Evolutionary conservation across 2,888 invertebrate genomes (phyloP), one percentile per base, ranked within the genome.

Genomic region (Oxyteleia sp.): DNA sequence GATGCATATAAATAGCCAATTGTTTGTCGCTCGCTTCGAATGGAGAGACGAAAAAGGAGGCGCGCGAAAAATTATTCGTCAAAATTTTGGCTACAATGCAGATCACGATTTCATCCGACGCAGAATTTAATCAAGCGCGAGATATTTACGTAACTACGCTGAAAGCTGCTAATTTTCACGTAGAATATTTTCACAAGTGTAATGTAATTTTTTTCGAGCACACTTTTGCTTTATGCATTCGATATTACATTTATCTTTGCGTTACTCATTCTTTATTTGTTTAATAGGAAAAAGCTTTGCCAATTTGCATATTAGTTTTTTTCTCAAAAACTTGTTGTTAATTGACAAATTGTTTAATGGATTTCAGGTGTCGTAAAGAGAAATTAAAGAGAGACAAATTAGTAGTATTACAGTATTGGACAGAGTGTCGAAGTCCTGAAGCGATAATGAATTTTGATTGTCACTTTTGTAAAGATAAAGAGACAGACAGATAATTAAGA

Each of bases 401-500:
- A 29, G 13, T 59, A 75, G 15, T 4, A 7, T 63, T 57, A 38
- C 57, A 76, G 69, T 81, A 84, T 84, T 87, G 84, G 82, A 84
- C 87, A 87, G 84, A 87, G 86, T 51, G 78, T 80, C 53, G 41
- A 43, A 51, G 47, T 47, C 68, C 15, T 26, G 3, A 3, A 64
- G 64, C 29, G 45, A n/a, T 43, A 53, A 45, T 69, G 3, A 59
- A 79, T 55, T 57, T 68, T 66, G 10, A 51, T 45, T 79, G 49
- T 15, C 15, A 23, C 11, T 23, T 26, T 13, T 8, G n/a, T 13
- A 13, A 29, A n/a, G 8, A 26, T 55, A 72, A 81, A 84, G 74
- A 84, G 82, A 84, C 82, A 79, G 63, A 78, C 74, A 61, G 75
- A 82, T 84, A 61, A 51, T 64, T 66, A 55, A 16, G 72, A 82